Evolutionary conservation across 2,113 vertebrate genomes (phyloP).

Genomic region (Hemibagrus wyckioides): DNA sequence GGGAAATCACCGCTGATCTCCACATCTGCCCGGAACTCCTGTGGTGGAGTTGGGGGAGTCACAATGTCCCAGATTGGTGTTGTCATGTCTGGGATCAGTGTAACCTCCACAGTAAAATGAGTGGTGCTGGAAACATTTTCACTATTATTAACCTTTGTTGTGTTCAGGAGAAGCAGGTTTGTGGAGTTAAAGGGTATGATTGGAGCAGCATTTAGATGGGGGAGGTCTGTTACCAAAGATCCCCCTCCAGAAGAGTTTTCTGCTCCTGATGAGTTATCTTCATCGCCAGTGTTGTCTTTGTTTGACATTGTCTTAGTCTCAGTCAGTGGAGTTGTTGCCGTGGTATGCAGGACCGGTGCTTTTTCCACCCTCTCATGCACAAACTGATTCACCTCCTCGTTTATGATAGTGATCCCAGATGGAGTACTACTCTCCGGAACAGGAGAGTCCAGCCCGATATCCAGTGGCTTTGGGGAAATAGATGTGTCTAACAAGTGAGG

Average conservation of each 20-base stretch:
- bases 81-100: conserved; percentile 59
- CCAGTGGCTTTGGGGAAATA: conserved; percentile 20
- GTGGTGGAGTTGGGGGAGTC: conserved; percentile 45
- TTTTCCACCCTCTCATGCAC: conserved; percentile 52
- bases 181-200: conserved; percentile 26
- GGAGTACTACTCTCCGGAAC: conserved; percentile 47
- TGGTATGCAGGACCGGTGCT: conserved; percentile 36
- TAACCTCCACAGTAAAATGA: conserved; percentile 52
- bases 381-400: conserved; percentile 50
- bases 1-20: conserved; percentile 62
- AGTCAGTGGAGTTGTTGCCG: conserved; percentile 33
- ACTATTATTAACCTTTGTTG: conserved; percentile 35
- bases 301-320: conserved; percentile 7
- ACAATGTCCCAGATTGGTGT: conserved; percentile 50
- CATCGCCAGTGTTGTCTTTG: conserved; percentile 2
- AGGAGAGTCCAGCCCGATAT: conserved; percentile 45
- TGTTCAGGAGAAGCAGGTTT: neutral
- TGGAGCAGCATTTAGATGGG: conserved; percentile 21
- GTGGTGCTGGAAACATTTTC: conserved; percentile 15
- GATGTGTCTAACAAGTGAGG: conserved; percentile 47
- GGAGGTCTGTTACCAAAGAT: conserved; percentile 1
- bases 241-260: conserved; percentile 42
- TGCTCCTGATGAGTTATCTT: conserved; percentile 32
- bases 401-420: conserved; percentile 35
- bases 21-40: conserved; percentile 64